Conservation (phyloP, 2,113 vertebrate species). For the Melierax canorus region DNA sequence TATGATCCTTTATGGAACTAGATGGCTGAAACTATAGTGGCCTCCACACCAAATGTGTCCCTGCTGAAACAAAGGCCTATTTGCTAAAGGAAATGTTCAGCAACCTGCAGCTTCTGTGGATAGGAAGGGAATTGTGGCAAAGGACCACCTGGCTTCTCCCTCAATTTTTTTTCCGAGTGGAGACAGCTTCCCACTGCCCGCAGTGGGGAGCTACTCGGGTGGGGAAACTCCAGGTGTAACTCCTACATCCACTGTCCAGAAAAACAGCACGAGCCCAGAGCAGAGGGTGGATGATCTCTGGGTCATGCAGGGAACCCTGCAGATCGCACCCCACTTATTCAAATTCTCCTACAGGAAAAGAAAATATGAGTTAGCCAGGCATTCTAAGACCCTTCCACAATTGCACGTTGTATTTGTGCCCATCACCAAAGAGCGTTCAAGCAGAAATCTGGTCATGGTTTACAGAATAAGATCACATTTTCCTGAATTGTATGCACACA, state of each 20-base stretch:
- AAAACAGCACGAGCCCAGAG: not conserved
- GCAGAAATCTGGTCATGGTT: not conserved
- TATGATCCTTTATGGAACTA: not conserved
- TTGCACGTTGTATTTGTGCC: not conserved
- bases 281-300: not conserved
- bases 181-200: not conserved
- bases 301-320: not conserved
- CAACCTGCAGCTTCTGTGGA: not conserved
- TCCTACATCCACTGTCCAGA: not conserved
- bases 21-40: constrained; percentile 27
- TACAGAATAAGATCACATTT: not conserved
- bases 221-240: not conserved
- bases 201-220: not conserved
- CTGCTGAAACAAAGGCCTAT: constrained; percentile 11
- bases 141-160: not conserved
- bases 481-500: not conserved
- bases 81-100: not conserved
- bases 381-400: not conserved
- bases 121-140: not conserved
- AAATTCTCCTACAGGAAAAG: not conserved
- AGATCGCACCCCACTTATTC: not conserved
- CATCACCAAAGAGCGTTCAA: not conserved
- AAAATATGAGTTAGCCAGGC: not conserved
- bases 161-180: not conserved
- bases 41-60: not conserved